Conservation (phyloP, 2,888 invertebrate genomes). For the Drosophila subquinaria region DNA sequence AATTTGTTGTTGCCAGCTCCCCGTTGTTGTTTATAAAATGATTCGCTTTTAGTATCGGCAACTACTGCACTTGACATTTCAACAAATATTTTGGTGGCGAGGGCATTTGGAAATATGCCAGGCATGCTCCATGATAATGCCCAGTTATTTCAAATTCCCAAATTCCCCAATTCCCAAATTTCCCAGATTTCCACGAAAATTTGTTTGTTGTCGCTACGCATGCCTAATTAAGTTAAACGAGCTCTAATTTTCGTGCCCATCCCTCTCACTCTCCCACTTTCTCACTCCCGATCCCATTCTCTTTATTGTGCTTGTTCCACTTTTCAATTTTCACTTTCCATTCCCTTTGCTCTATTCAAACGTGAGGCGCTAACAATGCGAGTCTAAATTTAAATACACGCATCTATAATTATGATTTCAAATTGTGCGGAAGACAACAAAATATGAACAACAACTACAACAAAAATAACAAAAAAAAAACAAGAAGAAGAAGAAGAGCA, state of each 20-base stretch:
- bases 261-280: not conserved
- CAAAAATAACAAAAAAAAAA: slow-evolving; percentile 12
- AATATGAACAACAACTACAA: slow-evolving; percentile 35
- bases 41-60: slow-evolving; percentile 41
- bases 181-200: slow-evolving; percentile 12
- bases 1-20: slow-evolving; percentile 25
- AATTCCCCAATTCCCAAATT: slow-evolving; percentile 19
- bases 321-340: slow-evolving; percentile 36
- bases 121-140: slow-evolving; percentile 64
- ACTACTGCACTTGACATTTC: slow-evolving; percentile 77
- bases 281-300: not conserved
- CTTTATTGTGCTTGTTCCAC: slow-evolving; percentile 22
- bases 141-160: slow-evolving; percentile 46
- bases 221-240: slow-evolving; percentile 61
- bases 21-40: slow-evolving; percentile 65
- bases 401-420: slow-evolving; percentile 62
- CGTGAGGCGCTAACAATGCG: slow-evolving; percentile 40
- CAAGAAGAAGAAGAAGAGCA: slow-evolving; percentile 26
- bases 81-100: slow-evolving; percentile 69
- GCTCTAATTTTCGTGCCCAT: slow-evolving; percentile 33
- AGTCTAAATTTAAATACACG: slow-evolving; percentile 47
- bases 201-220: slow-evolving; percentile 64
- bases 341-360: slow-evolving; percentile 11
- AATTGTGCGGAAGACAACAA: slow-evolving; percentile 47
- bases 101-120: slow-evolving; percentile 77